These are phyloP conservation scores for Apantesis nais DNA, from an alignment of 2,888 invertebrate genomes.

Conservation along the genomic window DNA sequence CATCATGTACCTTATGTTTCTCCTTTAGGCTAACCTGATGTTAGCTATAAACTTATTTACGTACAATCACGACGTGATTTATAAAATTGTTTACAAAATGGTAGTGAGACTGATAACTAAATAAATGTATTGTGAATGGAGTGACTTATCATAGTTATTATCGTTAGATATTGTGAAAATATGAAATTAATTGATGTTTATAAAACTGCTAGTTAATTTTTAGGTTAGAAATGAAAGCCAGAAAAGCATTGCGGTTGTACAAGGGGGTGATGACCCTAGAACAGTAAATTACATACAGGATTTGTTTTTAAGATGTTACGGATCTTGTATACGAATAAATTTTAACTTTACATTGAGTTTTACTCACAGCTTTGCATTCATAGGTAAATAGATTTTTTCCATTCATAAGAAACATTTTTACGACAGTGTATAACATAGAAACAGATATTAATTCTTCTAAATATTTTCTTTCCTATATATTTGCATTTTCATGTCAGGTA, in stretches of 20 bases:
- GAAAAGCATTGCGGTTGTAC: too few relatives aligned
- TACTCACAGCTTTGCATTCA: too few relatives aligned
- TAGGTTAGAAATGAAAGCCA: too few relatives aligned
- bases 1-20: too few relatives aligned
- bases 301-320: too few relatives aligned
- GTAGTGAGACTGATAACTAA: slow-evolving; percentile 40
- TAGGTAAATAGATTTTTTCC: too few relatives aligned
- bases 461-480: neutral
- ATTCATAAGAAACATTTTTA: neutral
- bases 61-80: neutral
- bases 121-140: slow-evolving; percentile 29
- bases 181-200: neutral
- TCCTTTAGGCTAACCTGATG: neutral
- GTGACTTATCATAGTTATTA: slow-evolving; percentile 33
- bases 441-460: neutral
- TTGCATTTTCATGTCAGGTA: neutral
- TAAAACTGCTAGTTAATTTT: neutral
- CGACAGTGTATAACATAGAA: neutral
- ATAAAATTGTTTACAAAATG: slow-evolving; percentile 21
- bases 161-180: slow-evolving; percentile 25
- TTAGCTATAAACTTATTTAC: neutral
- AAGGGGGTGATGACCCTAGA: too few relatives aligned
- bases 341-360: too few relatives aligned
- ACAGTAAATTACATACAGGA: too few relatives aligned
- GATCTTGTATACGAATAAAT: too few relatives aligned